These are phyloP conservation scores for Lycocorax pyrrhopterus DNA, from an alignment of 2,113 vertebrate genomes.

Conservation along the genomic window DNA sequence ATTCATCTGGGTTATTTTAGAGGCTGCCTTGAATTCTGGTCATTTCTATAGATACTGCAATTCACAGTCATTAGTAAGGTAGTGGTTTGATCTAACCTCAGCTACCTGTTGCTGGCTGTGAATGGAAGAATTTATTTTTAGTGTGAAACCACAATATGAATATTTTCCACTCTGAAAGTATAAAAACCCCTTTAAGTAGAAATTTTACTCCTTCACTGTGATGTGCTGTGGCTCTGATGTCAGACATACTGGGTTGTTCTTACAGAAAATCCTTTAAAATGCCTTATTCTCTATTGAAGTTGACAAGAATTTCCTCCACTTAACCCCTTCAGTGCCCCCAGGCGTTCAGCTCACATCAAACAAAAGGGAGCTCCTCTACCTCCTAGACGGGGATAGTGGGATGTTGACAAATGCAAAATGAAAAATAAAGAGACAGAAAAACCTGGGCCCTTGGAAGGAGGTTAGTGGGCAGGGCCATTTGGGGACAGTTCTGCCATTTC, in stretches of 20 bases:
- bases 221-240: slow-evolving; percentile 39
- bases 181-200: slow-evolving; percentile 49
- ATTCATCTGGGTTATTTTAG: slow-evolving; percentile 55
- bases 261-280: slow-evolving; percentile 43
- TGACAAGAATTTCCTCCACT: slow-evolving; percentile 50
- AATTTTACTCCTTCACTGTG: slow-evolving; percentile 14
- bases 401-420: slow-evolving; percentile 41
- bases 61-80: slow-evolving; percentile 25
- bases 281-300: slow-evolving; percentile 34
- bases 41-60: slow-evolving; percentile 60
- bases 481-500: not conserved
- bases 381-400: not conserved
- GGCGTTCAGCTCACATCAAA: slow-evolving; percentile 6
- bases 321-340: slow-evolving; percentile 23
- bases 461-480: not conserved
- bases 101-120: slow-evolving; percentile 57
- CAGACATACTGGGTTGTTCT: slow-evolving; percentile 24
- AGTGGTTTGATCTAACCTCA: slow-evolving; percentile 44
- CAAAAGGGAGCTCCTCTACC: slow-evolving; percentile 8
- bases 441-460: not conserved
- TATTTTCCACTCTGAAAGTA: slow-evolving; percentile 52
- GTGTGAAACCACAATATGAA: slow-evolving; percentile 48
- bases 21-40: slow-evolving; percentile 31
- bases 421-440: not conserved
- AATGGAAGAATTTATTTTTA: slow-evolving; percentile 61